Conservation (phyloP, 2,888 invertebrate species). For the Poecilus cupreus region DNA sequence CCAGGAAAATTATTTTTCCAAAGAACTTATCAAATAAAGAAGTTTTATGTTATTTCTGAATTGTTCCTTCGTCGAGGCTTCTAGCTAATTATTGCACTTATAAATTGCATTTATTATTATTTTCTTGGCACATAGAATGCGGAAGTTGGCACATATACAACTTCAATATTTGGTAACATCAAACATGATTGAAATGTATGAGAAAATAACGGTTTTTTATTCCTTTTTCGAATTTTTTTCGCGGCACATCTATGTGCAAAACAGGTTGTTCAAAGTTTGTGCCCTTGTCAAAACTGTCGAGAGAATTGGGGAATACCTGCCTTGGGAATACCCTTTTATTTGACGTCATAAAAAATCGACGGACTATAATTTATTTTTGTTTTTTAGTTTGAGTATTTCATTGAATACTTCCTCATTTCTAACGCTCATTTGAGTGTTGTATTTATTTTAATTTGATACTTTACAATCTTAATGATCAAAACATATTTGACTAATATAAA, state of each 20-base stretch:
- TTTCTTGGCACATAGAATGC: slow-evolving; percentile 3
- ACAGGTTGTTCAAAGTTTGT: too few species aligned
- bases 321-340: background rate
- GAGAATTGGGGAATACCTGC: background rate
- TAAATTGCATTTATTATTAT: background rate
- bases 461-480: background rate
- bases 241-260: background rate
- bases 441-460: background rate
- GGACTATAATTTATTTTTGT: background rate
- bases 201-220: background rate
- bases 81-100: background rate
- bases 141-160: background rate
- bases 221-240: background rate
- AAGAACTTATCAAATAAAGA: too few species aligned
- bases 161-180: slow-evolving; percentile 7
- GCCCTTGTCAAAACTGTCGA: background rate
- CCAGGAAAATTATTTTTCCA: too few species aligned
- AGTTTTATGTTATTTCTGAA: too few species aligned
- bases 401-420: background rate
- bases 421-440: background rate
- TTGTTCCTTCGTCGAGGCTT: background rate
- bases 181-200: background rate
- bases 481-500: background rate
- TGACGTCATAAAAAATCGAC: background rate
- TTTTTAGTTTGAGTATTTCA: background rate